Base-by-base conservation (phyloP, 2,888 invertebrate genomes). In the Mystacides longicornis region DNA sequence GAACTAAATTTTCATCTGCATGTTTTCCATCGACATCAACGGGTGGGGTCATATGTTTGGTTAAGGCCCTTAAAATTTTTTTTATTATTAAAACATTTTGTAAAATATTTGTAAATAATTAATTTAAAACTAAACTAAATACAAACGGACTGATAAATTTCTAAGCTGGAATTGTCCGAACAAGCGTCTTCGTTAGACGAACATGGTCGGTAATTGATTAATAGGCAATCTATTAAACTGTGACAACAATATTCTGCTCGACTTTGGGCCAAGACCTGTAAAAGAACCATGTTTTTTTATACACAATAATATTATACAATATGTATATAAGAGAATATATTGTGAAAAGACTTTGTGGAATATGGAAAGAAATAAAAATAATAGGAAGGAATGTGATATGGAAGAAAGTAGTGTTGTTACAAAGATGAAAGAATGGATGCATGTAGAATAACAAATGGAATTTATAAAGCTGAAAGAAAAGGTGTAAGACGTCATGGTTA, bases 211-310 rank as follows among this genome's bases (percentile, higher is more conserved):
- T 85, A 86, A 63, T 82, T 83, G 54, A 81, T 80, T 54, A 87
- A 73, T 45, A 86, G 69, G 64, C 85, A 83, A 65, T 83, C 83
- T 48, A 86, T 85, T n/a, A 87, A 71, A 56, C 83, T 81, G 61
- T 85, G 83, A 63, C 86, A 85, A 64, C 84, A 84, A 23, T 81
- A 72, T 69, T 87, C 86, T 0, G 84, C 85, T 46, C 84, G 78
- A 62, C 83, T 82, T 64, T 81, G 81, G 0, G 86, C 81, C 60
- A 87, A 67, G 46, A 79, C 69, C 82, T 83, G 66, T 52, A 51
- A 55, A 3, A 23, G 11, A 48, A 48, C 7, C 22, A 55, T 22
- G 51, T 52, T 55, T 43, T 49, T 22, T 31, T 51, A 56, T 18
- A 49, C 48, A 50, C 14, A 50, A 54, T 21, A 16, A n/a, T 51